Conservation (phyloP, 2,888 invertebrate species). For the Cheilosia soror region DNA sequence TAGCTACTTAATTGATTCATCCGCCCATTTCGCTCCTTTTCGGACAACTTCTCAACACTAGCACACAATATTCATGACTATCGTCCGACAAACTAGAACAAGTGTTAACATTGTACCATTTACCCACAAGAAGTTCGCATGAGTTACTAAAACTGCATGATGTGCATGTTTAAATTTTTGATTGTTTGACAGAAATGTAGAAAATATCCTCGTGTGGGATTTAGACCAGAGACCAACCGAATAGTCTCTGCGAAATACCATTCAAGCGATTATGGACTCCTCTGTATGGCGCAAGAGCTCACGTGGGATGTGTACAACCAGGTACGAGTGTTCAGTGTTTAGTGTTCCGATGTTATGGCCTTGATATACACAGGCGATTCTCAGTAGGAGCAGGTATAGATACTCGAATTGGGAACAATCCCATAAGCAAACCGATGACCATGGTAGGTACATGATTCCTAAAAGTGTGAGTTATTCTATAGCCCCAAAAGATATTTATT, state of each 20-base stretch:
- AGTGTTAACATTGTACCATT: slow-evolving; percentile 60
- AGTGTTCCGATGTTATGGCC: slow-evolving; percentile 56
- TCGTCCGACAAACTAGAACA: slow-evolving; percentile 37
- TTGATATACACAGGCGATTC: slow-evolving; percentile 41
- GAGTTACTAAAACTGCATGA: slow-evolving; percentile 43
- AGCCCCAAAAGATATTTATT: neutral
- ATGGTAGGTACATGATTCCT: neutral
- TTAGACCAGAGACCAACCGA: slow-evolving; percentile 36
- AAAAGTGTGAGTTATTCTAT: slow-evolving; percentile 43
- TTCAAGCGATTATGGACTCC: neutral
- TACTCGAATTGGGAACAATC: slow-evolving; percentile 20
- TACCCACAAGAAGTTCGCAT: slow-evolving; percentile 27
- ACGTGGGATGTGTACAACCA: slow-evolving; percentile 44
- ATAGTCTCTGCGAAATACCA: slow-evolving; percentile 5
- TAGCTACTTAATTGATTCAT: neutral
- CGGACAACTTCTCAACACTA: neutral
- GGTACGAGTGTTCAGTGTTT: neutral
- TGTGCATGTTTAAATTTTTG: slow-evolving; percentile 59
- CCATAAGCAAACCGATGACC: neutral
- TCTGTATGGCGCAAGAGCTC: slow-evolving; percentile 1
- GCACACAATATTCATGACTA: slow-evolving; percentile 5
- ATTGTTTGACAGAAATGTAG: slow-evolving; percentile 63
- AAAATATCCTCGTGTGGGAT: slow-evolving; percentile 62
- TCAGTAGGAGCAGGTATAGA: slow-evolving; percentile 19
- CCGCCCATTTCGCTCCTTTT: neutral